Evolutionary conservation across 2,797 vertebrate species (phyloP), one percentile per base, ranked within the genome.

Genomic region (Acridotheres tristis): DNA sequence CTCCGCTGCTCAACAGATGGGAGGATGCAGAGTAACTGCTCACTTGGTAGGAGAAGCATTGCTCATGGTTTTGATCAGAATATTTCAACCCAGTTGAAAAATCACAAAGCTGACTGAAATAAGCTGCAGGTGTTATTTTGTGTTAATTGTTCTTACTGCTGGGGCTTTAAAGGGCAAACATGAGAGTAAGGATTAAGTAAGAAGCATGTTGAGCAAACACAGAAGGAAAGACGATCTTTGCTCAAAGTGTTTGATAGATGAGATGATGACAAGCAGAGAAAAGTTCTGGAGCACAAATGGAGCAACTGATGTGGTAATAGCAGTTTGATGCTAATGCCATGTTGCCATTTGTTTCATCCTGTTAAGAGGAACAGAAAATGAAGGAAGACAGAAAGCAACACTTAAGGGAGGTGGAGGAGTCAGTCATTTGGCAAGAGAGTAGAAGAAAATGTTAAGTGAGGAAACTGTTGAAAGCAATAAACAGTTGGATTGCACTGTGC

Each of bases 21-120:
- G 67, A 97, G 98, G 95, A 98, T 98, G 98, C 98, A 98, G 53
- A 98, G 98, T 93, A 98, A 98, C 97, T 98, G 98, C 86, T 98
- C 98, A 12, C 97, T 98, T 96, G 98, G 98, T 98, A 98, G 97
- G 95, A 96, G 88, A 62, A 82, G 19, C 62, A 50, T 53, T 69
- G 25, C 66, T 92, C n/a, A 5, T 91, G 20, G 58, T 73, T 94
- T 71, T 63, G n/a, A 32, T 80, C 42, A 69, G 61, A 90, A 40
- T 77, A 63, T 57, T 84, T 72, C 40, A 73, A 40, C 48, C 5
- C 45, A 16, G 32, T 29, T 83, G 82, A 69, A 88, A 58, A 83
- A 78, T 74, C 26, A 43, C 21, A 79, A 68, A 59, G 43, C 7
- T 23, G 48, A 26, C 65, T 87, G 84, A 76, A 88, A 79, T 43